Evolutionary conservation across 1,140 invertebrate species (phyloP).

Genomic region (Drosophila lini): DNA sequence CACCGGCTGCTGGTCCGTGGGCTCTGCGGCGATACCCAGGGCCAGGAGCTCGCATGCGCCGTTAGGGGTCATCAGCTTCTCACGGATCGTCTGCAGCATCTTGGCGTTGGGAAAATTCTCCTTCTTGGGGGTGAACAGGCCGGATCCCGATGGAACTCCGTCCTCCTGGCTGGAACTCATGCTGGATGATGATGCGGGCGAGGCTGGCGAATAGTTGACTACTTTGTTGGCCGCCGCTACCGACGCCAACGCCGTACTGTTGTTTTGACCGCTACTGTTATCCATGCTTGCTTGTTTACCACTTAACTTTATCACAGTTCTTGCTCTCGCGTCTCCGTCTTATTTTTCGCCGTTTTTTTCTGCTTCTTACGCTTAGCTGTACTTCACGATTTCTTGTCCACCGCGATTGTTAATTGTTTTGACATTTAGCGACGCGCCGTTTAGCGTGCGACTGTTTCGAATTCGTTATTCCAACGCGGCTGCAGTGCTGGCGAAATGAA

Average conservation of each 20-base stretch:
- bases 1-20: slow-evolving; percentile 57
- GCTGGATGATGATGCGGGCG: slow-evolving; percentile 30
- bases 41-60: slow-evolving; percentile 62
- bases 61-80: slow-evolving; percentile 70
- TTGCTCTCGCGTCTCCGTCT: slow-evolving; percentile 39
- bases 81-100: slow-evolving; percentile 67
- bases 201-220: slow-evolving; percentile 54
- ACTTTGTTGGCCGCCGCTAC: slow-evolving; percentile 51
- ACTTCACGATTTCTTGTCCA: slow-evolving; percentile 61
- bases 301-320: slow-evolving; percentile 60
- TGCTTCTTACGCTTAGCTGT: slow-evolving; percentile 47
- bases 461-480: slow-evolving; percentile 38
- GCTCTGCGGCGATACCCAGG: slow-evolving; percentile 62
- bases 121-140: slow-evolving; percentile 72
- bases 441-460: slow-evolving; percentile 28
- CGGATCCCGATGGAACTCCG: slow-evolving; percentile 8
- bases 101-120: slow-evolving; percentile 57
- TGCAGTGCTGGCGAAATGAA: slow-evolving; percentile 60
- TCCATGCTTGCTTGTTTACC: slow-evolving; percentile 66
- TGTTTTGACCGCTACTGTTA: slow-evolving; percentile 61
- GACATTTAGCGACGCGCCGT: slow-evolving; percentile 51
- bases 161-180: slow-evolving; percentile 24
- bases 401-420: slow-evolving; percentile 58
- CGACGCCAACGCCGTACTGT: slow-evolving; percentile 27
- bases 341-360: slow-evolving; percentile 10